Evolutionary conservation across 2,888 invertebrate genomes (phyloP), one percentile per base, ranked within the genome.

Genomic region (Isotomurus palustris): DNA sequence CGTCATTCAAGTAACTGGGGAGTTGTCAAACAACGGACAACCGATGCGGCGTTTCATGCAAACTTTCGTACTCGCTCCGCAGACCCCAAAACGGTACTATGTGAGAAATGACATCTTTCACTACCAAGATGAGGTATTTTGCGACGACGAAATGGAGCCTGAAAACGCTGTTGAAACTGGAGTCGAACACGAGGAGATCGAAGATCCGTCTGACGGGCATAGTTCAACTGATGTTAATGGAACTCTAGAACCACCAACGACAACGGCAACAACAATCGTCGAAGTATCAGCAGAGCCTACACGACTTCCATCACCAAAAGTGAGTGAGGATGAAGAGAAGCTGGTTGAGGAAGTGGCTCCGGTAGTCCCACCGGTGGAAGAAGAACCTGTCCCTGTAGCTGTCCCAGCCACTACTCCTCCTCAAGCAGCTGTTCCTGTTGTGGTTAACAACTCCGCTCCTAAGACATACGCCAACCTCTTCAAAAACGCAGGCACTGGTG

Each of bases 91-190:
- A 81, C 93, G 94, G 79, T 97, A 94, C 80, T 97, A 96, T 76
- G 96, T 97, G 62, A 93, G 94, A 78, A 97, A 97, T 78, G 96
- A 97, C 79, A 96, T 97, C 77, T 97, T 97, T 79, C 88, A 95
- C 67, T 97, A 96, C 78, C 95, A 95, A 74, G 79, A 84, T 73
- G 83, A 84, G 73, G 81, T 83, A 48, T 83, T 83, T 72, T 78
- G 73, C 25, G 68, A 71, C 45, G 69, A 66, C 21, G 71, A 71
- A 24, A 67, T 60, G 22, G 77, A 76, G 44, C 60, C 70, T 4
- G 75, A 74, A 48, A 56, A 64, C 21, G 61, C 65, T 22, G 60
- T 50, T 28, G 70, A 68, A 40, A 60, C 66, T 38, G 57, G 53
- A 52, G 47, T 67, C 43, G 59, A 71, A 32, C 71, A 71, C 29